Conservation (phyloP, 2,888 invertebrate genomes). For the Silvanus unidentatus region DNA sequence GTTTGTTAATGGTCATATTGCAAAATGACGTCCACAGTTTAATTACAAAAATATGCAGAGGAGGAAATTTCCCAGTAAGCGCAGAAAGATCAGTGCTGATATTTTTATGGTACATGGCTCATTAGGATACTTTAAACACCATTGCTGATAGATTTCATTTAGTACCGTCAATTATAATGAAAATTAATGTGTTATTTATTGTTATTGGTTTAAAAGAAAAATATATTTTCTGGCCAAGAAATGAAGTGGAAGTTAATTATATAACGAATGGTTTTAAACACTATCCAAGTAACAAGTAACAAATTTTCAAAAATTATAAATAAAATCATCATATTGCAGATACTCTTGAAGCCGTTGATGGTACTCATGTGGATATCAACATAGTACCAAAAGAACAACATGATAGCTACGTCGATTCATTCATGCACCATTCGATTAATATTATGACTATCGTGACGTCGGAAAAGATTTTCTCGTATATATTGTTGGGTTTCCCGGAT, state of each 20-base stretch:
- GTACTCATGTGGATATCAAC: slow-evolving; percentile 13
- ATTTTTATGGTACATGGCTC: slow-evolving; percentile 7
- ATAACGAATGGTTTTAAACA: slow-evolving; percentile 8
- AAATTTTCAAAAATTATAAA: not conserved
- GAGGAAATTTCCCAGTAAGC: slow-evolving; percentile 11
- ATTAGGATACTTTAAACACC: not conserved
- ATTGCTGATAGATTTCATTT: slow-evolving; percentile 5
- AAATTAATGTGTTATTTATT: slow-evolving; percentile 10
- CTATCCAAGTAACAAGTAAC: slow-evolving; percentile 5
- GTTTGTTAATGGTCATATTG: slow-evolving; percentile 6
- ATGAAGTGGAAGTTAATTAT: slow-evolving; percentile 7
- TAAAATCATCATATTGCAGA: slow-evolving; percentile 6
- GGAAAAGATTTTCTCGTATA: slow-evolving; percentile 16
- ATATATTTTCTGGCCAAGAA: slow-evolving; percentile 16
- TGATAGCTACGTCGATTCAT: slow-evolving; percentile 18
- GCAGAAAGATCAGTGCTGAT: slow-evolving; percentile 7
- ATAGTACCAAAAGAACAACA: slow-evolving; percentile 17
- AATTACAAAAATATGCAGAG: slow-evolving; percentile 11
- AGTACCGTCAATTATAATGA: slow-evolving; percentile 2
- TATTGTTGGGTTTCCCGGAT: slow-evolving; percentile 19
- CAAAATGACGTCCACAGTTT: slow-evolving; percentile 8
- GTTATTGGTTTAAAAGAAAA: slow-evolving; percentile 10
- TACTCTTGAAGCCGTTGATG: slow-evolving; percentile 17
- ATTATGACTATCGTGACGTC: slow-evolving; percentile 16
- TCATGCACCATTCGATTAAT: slow-evolving; percentile 17